Evolutionary conservation across 2,797 vertebrate species (phyloP), one percentile per base, ranked within the genome.

Genomic region (Tangara arthus): DNA sequence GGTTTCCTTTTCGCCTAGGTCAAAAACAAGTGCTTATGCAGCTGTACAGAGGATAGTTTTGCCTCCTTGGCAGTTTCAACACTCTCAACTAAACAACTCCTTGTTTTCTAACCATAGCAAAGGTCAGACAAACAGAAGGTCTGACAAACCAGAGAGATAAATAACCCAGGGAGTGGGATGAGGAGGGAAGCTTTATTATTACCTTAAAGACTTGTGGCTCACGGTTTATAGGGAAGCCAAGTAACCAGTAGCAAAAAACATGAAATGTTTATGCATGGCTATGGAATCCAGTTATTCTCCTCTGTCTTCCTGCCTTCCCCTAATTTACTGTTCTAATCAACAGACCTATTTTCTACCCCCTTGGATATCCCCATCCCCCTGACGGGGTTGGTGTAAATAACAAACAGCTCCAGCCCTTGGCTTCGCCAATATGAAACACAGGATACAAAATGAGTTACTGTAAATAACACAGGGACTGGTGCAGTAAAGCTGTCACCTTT

Each of bases 371-470:
- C 83, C 28, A 83, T 85, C 94, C 93, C 95, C 82, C 92, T 97
- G 95, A 96, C 28, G 34, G 81, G 77, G 71, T 41, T 94, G 94
- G 93, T 11, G 8, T 98, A 98, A 98, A 98, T 98, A 97, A 98
- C 83, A 85, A 90, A 87, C 26, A 71, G 70, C 88, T 91, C 68
- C 83, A 97, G 96, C 90, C 91, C 71, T 92, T 94, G 90, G 88
- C 93, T 96, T 95, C 86, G 30, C 87, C 95, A 85, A 26, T 95
- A 96, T 87, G 93, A 97, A 97, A 90, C 93, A 88, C 93, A 91
- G 94, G 95, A 97, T 95, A 97, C 93, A 96, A 97, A 97, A 98
- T 98, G 97, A 98, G 94, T 98, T 98, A 98, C 97, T 98, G 98
- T 97, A 98, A 98, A 98, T 98, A 97, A 98, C 91, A 90, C 94